These are phyloP conservation scores for Heteractis magnifica DNA, from an alignment of 92 coral and sea anemone genomes.

Conservation along the genomic window DNA sequence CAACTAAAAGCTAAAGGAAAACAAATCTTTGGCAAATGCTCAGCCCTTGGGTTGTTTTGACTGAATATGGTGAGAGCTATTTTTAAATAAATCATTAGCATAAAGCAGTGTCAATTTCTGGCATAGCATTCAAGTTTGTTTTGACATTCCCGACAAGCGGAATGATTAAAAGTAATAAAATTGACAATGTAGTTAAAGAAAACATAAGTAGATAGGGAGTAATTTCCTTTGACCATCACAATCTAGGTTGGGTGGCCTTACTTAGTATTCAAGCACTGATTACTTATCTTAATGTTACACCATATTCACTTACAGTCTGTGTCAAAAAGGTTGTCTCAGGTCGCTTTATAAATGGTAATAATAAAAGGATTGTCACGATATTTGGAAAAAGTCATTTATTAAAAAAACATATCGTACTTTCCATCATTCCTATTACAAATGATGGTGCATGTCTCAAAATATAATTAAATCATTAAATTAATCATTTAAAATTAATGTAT, in stretches of 20 bases:
- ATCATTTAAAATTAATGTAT: neutral
- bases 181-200: slow-evolving; percentile 9
- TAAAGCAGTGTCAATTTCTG: slow-evolving; percentile 2
- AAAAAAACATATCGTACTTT: neutral
- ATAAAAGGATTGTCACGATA: slow-evolving; percentile 7
- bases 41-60: neutral
- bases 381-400: neutral
- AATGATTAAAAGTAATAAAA: slow-evolving; percentile 10
- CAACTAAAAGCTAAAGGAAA: neutral
- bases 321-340: slow-evolving; percentile 6
- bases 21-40: neutral
- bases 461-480: neutral
- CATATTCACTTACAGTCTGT: neutral
- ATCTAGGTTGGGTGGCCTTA: slow-evolving; percentile 7
- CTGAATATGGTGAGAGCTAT: neutral
- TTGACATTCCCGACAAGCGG: neutral
- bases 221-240: slow-evolving; percentile 3
- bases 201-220: slow-evolving; percentile 3
- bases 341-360: neutral
- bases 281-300: slow-evolving; percentile 4
- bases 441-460: neutral
- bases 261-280: slow-evolving; percentile 1
- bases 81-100: slow-evolving; percentile 3
- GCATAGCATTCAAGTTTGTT: neutral
- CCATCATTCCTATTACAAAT: neutral